These are phyloP conservation scores for Podocnemis expansa DNA, from an alignment of 2,113 vertebrate genomes.

Conservation along the genomic window DNA sequence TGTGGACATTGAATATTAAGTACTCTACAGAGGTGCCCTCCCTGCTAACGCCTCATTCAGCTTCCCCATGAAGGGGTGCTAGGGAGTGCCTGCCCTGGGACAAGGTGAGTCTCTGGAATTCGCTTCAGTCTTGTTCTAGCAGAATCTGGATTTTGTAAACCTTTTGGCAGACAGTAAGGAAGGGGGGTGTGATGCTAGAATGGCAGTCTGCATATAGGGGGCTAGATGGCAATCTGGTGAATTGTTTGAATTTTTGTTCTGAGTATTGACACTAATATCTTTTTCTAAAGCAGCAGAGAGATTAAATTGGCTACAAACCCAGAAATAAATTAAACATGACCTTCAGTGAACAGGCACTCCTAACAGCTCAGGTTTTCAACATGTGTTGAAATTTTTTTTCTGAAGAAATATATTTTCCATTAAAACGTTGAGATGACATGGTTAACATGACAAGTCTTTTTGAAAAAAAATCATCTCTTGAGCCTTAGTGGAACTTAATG, in stretches of 20 bases:
- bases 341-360: background rate
- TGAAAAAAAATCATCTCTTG: background rate
- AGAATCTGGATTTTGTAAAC: background rate
- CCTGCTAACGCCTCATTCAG: too few species aligned
- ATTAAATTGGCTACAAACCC: constrained; percentile 17
- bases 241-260: background rate
- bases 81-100: too few species aligned
- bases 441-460: background rate
- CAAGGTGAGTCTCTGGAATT: background rate
- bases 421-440: background rate
- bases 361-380: background rate
- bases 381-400: constrained; percentile 7
- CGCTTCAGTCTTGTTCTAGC: background rate
- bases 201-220: background rate
- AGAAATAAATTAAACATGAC: constrained; percentile 3
- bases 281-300: background rate
- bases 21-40: too few species aligned
- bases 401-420: background rate
- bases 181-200: background rate
- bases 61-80: too few species aligned
- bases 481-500: background rate
- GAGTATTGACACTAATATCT: constrained; percentile 22
- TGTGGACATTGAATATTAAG: too few species aligned
- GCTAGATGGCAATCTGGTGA: background rate
- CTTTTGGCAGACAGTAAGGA: background rate